phyloP scores from a whole-genome alignment of 2,113 vertebrate species.

The Bujurquina vittata region DNA sequence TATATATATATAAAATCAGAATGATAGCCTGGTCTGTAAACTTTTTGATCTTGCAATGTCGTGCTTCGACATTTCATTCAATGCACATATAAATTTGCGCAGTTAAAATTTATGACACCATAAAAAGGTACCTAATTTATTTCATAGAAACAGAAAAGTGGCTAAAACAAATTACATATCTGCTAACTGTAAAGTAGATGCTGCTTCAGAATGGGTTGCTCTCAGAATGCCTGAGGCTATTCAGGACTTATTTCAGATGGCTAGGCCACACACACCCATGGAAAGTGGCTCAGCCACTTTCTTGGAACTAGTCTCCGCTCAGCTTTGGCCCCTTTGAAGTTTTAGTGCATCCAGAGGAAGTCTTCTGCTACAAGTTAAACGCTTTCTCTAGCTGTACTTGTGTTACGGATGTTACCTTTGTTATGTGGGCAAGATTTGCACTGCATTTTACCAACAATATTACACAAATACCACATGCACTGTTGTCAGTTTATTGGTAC shows the following conservation, averaged over 20 bases:
- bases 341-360: constrained; percentile 52
- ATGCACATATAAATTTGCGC: not conserved
- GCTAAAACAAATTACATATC: constrained; percentile 43
- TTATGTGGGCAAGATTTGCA: not conserved
- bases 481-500: not conserved
- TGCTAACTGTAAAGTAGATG: constrained; percentile 12
- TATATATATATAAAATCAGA: not conserved
- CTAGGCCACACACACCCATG: constrained; percentile 59
- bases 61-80: not conserved
- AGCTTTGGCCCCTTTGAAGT: constrained; percentile 61
- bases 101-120: constrained; percentile 15
- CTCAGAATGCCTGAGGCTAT: constrained; percentile 48
- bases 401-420: not conserved
- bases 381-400: not conserved
- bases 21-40: not conserved
- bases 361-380: constrained; percentile 32
- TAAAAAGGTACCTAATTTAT: constrained; percentile 31
- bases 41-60: not conserved
- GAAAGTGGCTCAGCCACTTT: constrained; percentile 64
- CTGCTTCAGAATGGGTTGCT: constrained; percentile 33
- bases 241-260: constrained; percentile 61
- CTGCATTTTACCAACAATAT: not conserved
- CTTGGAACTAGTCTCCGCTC: constrained; percentile 60
- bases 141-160: constrained; percentile 35
- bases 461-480: not conserved